Conservation (phyloP, 1,140 invertebrate species). For the Stenopsyche tienmushanensis region DNA sequence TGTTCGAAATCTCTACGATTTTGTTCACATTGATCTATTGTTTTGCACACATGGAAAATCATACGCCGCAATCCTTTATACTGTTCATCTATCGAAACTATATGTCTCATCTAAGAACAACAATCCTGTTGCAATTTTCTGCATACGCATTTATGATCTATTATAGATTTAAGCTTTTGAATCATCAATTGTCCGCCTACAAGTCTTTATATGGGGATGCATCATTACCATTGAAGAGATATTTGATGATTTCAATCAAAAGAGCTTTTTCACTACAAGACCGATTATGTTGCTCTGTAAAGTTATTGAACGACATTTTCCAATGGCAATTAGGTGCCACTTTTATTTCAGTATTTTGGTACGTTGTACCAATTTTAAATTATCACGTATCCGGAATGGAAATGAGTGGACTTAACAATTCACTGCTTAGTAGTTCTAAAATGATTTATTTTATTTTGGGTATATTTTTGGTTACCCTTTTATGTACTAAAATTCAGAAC, state of each 20-base stretch:
- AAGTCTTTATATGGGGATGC: slow-evolving; percentile 4
- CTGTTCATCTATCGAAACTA: not conserved
- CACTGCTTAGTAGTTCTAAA: not conserved
- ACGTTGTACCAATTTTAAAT: not conserved
- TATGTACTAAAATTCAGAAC: not conserved
- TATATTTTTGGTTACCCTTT: not conserved
- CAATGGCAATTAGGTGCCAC: not conserved
- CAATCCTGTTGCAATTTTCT: not conserved
- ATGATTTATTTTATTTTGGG: not conserved
- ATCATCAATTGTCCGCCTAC: not conserved
- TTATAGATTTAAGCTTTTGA: slow-evolving; percentile 11
- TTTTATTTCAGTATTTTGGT: slow-evolving; percentile 8
- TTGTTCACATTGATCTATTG: not conserved
- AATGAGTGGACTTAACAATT: no score
- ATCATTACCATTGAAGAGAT: not conserved
- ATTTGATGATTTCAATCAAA: not conserved
- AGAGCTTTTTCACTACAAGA: not conserved
- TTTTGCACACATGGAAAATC: no score
- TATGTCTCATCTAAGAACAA: not conserved
- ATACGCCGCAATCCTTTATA: no score
- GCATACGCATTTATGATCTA: slow-evolving; percentile 4
- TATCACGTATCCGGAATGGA: no score
- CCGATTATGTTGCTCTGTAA: not conserved
- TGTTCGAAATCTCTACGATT: not conserved
- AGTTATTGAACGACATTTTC: not conserved